Evolutionary conservation across 2,797 vertebrate genomes (phyloP).

Genomic region (Micromesistius poutassou): DNA sequence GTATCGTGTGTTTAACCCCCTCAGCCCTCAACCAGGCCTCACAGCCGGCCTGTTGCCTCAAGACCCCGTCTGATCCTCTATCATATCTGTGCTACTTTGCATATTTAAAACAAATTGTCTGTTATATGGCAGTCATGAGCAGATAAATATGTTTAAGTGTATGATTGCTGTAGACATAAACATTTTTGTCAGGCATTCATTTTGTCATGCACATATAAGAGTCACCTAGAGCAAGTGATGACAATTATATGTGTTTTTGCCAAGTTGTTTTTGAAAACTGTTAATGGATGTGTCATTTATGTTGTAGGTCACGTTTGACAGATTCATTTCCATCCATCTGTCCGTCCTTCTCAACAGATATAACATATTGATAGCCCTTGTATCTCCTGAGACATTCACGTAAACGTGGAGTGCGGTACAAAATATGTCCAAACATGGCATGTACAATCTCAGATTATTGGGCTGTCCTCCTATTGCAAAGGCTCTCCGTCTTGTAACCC

Average conservation of each 20-base stretch:
- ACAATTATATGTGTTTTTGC: neutral
- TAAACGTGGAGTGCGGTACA: slow-evolving; percentile 23
- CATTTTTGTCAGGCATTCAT: neutral
- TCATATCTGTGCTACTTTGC: slow-evolving; percentile 57
- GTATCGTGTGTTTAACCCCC: slow-evolving; percentile 70
- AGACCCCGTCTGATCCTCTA: slow-evolving; percentile 2
- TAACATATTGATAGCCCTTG: neutral
- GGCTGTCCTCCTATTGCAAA: slow-evolving; percentile 58
- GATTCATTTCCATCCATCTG: no score
- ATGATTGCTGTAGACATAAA: neutral
- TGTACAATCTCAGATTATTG: slow-evolving; percentile 54
- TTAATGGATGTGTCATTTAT: neutral
- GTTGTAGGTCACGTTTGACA: neutral
- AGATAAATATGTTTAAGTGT: neutral
- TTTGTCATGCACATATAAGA: neutral
- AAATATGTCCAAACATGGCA: slow-evolving; percentile 35
- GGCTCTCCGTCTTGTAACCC: slow-evolving; percentile 56
- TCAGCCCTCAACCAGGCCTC: slow-evolving; percentile 62
- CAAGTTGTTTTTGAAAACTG: neutral
- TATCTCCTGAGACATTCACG: neutral
- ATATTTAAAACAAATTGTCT: slow-evolving; percentile 37
- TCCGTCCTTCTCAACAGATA: neutral
- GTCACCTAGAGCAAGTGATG: neutral
- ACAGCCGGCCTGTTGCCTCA: slow-evolving; percentile 56
- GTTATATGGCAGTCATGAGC: slow-evolving; percentile 37